phyloP scores from a whole-genome alignment of 2,797 vertebrate species.

The Acrossocheilus fasciatus region DNA sequence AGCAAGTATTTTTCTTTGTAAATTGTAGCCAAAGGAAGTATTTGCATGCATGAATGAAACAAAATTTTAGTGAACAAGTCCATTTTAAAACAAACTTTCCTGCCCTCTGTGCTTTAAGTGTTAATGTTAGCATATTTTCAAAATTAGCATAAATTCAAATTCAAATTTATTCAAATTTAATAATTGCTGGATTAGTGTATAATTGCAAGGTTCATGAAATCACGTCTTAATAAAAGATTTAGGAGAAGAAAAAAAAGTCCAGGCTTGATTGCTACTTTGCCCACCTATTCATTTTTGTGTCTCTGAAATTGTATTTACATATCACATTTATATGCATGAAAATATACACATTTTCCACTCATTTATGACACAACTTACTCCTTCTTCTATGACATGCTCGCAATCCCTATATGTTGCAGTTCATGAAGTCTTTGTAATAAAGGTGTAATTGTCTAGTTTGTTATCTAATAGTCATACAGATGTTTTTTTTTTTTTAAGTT shows the following conservation, averaged over 20 bases:
- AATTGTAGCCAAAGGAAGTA: not conserved
- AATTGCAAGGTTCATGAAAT: not conserved
- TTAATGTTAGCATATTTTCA: not conserved
- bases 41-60: not conserved
- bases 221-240: not conserved
- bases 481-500: not conserved
- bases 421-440: not conserved
- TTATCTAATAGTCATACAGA: too few species aligned
- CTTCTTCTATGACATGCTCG: not conserved
- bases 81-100: not conserved
- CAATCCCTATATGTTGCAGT: not conserved
- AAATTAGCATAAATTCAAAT: not conserved
- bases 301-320: not conserved
- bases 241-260: not conserved
- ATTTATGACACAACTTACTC: not conserved
- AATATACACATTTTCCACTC: not conserved
- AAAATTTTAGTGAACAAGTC: not conserved
- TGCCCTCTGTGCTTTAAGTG: not conserved
- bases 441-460: not conserved
- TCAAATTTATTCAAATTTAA: not conserved
- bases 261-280: not conserved
- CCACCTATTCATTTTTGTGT: not conserved
- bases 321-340: not conserved
- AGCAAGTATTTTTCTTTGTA: not conserved
- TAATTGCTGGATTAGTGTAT: not conserved